Conservation (phyloP, 2,113 vertebrate genomes). For the Cercocebus atys region DNA sequence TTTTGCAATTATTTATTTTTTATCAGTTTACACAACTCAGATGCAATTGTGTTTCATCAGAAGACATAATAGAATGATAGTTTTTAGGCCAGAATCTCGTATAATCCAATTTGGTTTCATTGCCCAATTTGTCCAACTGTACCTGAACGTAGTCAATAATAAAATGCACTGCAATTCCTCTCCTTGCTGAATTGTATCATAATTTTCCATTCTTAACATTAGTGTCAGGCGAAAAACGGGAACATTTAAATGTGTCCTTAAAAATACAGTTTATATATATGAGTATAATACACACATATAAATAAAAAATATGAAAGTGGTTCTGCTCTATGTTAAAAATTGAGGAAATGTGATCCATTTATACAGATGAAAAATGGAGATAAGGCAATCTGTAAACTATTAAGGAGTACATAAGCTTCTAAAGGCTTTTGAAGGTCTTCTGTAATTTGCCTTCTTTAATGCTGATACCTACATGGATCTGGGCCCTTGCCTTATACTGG, state of each 20-base stretch:
- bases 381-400: background rate
- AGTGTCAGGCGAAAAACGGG: background rate
- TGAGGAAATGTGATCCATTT: constrained; percentile 10
- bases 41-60: constrained; percentile 76
- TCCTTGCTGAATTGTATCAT: constrained; percentile 66
- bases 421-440: background rate
- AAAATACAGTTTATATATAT: constrained; percentile 58
- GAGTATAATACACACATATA: background rate
- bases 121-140: constrained; percentile 78
- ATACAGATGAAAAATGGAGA: background rate
- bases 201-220: constrained; percentile 73
- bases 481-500: background rate
- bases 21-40: constrained; percentile 71
- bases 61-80: constrained; percentile 65
- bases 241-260: constrained; percentile 64
- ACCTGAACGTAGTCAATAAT: constrained; percentile 72
- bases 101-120: constrained; percentile 80
- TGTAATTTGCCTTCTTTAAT: background rate
- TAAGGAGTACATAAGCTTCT: background rate
- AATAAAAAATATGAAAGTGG: constrained; percentile 28
- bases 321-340: background rate
- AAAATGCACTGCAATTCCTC: constrained; percentile 77
- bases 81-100: constrained; percentile 70
- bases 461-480: background rate
- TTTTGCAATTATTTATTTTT: constrained; percentile 56